Percentiles rank a stretch among this genome's conserved stretches.
Conservation (phyloP, 2,113 vertebrate species). For the Ailurus styani region DNA sequence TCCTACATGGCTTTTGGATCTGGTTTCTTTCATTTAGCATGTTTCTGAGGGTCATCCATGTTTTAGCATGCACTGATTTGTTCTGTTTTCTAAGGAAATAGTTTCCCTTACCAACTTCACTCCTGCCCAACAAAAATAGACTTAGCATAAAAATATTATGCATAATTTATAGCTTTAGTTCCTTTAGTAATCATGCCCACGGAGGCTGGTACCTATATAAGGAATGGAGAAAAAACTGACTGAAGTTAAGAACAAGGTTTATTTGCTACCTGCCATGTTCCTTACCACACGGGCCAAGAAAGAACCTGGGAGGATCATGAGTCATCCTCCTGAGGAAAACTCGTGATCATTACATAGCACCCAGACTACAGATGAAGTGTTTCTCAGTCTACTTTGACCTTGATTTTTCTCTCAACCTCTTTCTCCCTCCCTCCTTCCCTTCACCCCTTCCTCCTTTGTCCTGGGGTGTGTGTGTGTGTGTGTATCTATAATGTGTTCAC, state of each 20-base stretch:
- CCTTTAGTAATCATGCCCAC: background rate
- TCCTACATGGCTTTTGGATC: background rate
- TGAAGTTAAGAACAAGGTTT: background rate
- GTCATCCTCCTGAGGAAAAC: background rate
- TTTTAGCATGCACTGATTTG: background rate
- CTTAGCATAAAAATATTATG: background rate
- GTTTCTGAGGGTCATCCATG: background rate
- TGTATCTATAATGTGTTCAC: background rate
- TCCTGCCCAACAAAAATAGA: background rate
- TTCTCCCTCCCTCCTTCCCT: background rate
- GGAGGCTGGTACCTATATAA: background rate
- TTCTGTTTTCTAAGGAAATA: background rate
- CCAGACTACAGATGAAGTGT: background rate
- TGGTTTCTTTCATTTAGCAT: background rate
- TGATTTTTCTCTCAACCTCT: background rate
- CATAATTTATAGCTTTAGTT: background rate
- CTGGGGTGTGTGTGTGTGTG: background rate
- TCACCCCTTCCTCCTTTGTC: background rate
- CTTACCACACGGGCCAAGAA: background rate
- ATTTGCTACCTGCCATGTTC: background rate
- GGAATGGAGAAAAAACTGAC: background rate
- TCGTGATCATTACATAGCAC: background rate
- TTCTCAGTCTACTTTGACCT: background rate
- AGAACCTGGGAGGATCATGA: background rate
- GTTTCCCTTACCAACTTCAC: background rate